Evolutionary conservation across 2,888 invertebrate genomes (phyloP), one percentile per base, ranked within the genome.

Genomic region (Xylota segnis): DNA sequence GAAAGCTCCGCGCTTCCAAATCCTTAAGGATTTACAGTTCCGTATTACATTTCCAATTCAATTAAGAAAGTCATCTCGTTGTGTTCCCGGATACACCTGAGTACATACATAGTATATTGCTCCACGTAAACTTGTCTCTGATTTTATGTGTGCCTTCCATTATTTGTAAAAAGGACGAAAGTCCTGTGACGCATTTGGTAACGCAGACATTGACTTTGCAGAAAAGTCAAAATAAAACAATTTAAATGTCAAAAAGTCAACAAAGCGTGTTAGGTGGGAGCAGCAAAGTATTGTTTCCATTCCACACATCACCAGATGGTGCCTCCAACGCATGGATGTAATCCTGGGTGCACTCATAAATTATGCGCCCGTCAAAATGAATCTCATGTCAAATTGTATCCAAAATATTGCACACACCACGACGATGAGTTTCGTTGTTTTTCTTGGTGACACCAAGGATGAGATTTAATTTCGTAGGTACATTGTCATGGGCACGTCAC

Each of bases 191-290:
- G 7, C 18, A 16, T 58, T 58, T 37, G 7, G n/a, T 0, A 9
- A 2, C 23, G 29, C n/a, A 52, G 7, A 5, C 4, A 58, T 37
- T 34, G 14, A 54, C 5, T 58, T 58, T 10, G 12, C 32, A 5
- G 18, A 10, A 58, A 23, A 23, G 23, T 23, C 18, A n/a, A 0
- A 7, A 10, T 10, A 58, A 37, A 4, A 34, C 34, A 58, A 58
- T 58, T 58, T 58, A 58, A 58, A 58, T 18, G 58, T 37, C 34
- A 37, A 18, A 18, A 32, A 29, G 56, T 16, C n/a, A 18, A 10
- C 34, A 18, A 34, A 18, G 18, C 2, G 3, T 3, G 23, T n/a
- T n/a, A 9, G 34, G 6, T 14, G 0, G 34, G 16, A 18, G 32
- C 32, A 5, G 16, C 34, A 54, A 27, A 32, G 29, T 29, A 54